Conservation (phyloP, 2,113 vertebrate genomes). For the Anas platyrhynchos region DNA sequence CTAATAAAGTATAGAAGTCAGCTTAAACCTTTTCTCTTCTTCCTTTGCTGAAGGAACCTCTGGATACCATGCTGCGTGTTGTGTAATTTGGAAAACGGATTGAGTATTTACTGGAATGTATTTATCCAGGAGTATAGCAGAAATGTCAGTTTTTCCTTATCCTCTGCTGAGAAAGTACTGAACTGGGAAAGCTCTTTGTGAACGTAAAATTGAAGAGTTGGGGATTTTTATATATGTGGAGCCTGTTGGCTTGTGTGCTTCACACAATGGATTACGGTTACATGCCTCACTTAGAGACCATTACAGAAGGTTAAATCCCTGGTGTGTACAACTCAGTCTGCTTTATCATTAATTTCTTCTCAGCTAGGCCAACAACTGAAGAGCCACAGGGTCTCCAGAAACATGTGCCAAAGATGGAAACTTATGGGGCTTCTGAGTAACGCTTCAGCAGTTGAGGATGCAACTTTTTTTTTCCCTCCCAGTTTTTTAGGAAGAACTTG, state of each 20-base stretch:
- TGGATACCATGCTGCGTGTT: neutral
- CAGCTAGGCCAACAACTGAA: neutral
- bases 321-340: neutral
- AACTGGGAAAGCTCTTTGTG: neutral
- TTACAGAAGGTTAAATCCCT: neutral
- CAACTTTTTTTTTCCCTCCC: too few relatives aligned
- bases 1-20: neutral
- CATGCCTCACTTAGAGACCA: neutral
- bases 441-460: accelerated
- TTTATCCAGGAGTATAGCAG: neutral
- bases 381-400: neutral
- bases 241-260: neutral
- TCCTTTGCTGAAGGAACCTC: neutral
- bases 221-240: neutral
- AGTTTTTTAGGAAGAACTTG: neutral
- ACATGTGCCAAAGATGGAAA: neutral
- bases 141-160: neutral
- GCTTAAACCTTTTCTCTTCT: neutral
- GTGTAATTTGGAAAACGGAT: neutral
- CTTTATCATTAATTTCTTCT: neutral
- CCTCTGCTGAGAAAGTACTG: neutral
- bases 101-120: neutral
- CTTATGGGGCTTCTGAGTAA: neutral
- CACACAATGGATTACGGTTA: neutral
- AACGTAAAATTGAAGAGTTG: neutral